Evolutionary conservation across 2,113 vertebrate species (phyloP).

Genomic region (Vimba vimba): DNA sequence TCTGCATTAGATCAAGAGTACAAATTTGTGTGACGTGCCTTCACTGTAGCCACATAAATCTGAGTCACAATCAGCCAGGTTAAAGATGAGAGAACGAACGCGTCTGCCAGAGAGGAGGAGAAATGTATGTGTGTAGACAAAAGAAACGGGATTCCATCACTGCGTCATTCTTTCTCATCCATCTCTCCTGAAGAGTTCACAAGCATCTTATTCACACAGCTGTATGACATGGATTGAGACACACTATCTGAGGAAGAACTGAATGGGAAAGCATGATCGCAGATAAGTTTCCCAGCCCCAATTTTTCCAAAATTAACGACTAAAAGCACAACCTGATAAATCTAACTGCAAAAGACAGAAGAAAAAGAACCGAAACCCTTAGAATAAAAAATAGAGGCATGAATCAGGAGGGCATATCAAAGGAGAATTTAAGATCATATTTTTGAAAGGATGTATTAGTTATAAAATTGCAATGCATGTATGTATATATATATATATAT

Average conservation of each 20-base stretch:
- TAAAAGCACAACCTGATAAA: background rate
- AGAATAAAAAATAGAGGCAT: background rate
- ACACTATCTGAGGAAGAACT: background rate
- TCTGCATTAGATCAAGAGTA: conserved; percentile 24
- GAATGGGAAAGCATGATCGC: conserved; percentile 22
- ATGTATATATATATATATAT: too few species aligned
- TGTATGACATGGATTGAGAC: background rate
- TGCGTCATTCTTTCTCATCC: conserved; percentile 32
- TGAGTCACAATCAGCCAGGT: conserved; percentile 31
- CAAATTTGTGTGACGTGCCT: conserved; percentile 18
- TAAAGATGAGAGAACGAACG: conserved; percentile 6
- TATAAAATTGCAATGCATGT: too few species aligned
- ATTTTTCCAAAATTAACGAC: too few species aligned
- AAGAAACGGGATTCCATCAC: conserved; percentile 9
- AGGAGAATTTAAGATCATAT: background rate
- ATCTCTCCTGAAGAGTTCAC: conserved; percentile 39
- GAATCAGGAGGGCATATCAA: background rate
- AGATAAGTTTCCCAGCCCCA: background rate
- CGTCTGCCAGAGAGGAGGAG: background rate
- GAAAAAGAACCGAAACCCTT: background rate
- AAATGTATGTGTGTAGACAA: background rate
- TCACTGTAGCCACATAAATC: background rate
- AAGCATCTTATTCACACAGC: conserved; percentile 11
- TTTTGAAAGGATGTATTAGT: background rate
- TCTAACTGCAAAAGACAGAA: background rate